A percentile compares a stretch with the other conserved stretches of the same genome.
phyloP scores from a whole-genome alignment of 2,797 vertebrate genomes.

The Gila robusta region DNA sequence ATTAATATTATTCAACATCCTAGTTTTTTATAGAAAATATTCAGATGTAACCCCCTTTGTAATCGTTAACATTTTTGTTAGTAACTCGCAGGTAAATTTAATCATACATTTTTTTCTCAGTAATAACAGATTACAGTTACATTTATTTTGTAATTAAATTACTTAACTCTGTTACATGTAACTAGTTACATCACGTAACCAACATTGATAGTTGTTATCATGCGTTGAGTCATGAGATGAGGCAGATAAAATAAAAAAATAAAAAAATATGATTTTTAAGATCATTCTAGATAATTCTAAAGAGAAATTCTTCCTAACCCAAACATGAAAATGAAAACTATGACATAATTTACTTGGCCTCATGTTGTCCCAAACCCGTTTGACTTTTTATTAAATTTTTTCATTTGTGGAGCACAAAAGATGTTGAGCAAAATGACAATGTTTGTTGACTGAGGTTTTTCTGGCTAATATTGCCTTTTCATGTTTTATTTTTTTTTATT shows the following conservation, averaged over 20 bases:
- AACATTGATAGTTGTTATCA: not conserved
- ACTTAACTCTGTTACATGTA: too few species aligned
- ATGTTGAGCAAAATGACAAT: not conserved
- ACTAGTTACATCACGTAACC: too few species aligned
- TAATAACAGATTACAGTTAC: too few species aligned
- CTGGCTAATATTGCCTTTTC: not conserved
- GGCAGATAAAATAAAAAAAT: not conserved
- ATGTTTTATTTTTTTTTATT: not conserved
- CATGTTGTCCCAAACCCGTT: not conserved
- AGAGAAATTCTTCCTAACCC: not conserved
- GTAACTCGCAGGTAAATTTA: too few species aligned
- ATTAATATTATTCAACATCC: too few species aligned
- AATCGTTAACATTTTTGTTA: too few species aligned
- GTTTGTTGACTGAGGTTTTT: not conserved
- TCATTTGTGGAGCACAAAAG: not conserved
- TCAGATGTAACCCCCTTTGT: too few species aligned
- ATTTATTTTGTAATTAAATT: too few species aligned
- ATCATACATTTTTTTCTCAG: too few species aligned
- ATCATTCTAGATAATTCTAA: not conserved
- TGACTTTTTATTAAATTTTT: not conserved
- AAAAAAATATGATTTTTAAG: not conserved
- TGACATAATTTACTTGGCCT: not conserved
- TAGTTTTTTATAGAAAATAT: too few species aligned
- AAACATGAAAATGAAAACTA: not conserved
- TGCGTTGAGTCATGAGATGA: not conserved